Percentiles rank a stretch among this genome's conserved stretches.
Evolutionary conservation across 2,113 vertebrate genomes (phyloP).

Genomic region (Chiloscyllium plagiosum): DNA sequence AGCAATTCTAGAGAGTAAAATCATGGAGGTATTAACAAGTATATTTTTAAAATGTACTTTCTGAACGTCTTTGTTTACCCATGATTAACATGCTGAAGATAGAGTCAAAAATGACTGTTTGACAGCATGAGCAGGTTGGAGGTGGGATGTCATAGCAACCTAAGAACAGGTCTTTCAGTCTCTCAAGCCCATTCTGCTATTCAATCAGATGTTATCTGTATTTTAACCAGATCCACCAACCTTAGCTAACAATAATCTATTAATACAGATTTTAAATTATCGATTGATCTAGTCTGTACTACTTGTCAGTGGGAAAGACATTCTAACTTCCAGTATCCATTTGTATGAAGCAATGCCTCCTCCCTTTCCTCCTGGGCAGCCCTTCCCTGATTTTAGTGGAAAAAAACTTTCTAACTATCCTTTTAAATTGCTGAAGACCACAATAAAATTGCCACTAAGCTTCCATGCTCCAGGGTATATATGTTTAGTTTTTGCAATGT

Average conservation of each 20-base stretch:
- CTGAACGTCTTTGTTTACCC: background rate
- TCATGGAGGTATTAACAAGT: background rate
- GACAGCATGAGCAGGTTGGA: background rate
- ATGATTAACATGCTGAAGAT: background rate
- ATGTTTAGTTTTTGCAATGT: background rate
- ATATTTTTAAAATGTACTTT: background rate
- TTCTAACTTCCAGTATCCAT: background rate
- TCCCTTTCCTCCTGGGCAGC: background rate
- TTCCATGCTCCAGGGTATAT: background rate
- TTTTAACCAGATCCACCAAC: background rate
- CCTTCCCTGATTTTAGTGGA: background rate
- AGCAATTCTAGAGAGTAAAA: background rate
- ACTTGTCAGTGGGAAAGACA: background rate
- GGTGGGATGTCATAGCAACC: background rate
- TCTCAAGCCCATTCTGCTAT: background rate
- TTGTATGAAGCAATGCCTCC: background rate
- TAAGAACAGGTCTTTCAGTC: background rate
- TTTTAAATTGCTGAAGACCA: background rate
- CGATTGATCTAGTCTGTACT: background rate
- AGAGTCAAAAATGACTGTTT: background rate
- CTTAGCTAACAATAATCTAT: background rate
- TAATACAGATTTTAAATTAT: background rate
- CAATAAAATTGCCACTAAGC: background rate
- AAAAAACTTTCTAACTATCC: background rate
- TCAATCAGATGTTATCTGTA: background rate